Evolutionary conservation across 2,113 vertebrate species (phyloP).

Genomic region (Zosterops pallidus): DNA sequence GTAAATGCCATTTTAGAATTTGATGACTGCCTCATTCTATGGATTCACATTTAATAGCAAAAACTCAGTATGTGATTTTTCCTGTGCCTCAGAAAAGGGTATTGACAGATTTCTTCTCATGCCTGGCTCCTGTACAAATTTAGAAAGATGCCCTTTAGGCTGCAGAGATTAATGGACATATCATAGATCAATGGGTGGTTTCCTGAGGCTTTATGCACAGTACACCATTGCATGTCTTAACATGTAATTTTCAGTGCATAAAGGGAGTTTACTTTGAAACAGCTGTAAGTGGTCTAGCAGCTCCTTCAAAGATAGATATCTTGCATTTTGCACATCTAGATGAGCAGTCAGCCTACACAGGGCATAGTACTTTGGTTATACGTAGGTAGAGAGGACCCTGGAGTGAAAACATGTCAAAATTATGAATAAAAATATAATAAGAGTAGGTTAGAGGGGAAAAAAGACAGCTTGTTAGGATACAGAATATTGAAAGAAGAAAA

Average conservation of each 20-base stretch:
- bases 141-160: constrained; percentile 52
- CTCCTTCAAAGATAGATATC: neutral
- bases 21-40: neutral
- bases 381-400: neutral
- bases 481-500: neutral
- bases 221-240: neutral
- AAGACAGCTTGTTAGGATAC: neutral
- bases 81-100: neutral
- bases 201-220: constrained; percentile 3
- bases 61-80: constrained; percentile 1
- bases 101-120: constrained; percentile 31
- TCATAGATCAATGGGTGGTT: constrained; percentile 10
- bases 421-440: neutral
- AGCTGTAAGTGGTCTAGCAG: neutral
- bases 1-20: constrained; percentile 30
- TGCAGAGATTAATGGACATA: constrained; percentile 35
- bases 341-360: neutral
- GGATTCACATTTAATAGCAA: constrained; percentile 12
- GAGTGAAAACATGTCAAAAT: neutral
- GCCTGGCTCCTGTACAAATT: constrained; percentile 22
- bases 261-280: neutral
- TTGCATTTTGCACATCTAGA: neutral
- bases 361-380: neutral
- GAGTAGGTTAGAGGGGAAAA: neutral
- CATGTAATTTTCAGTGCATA: neutral